Percentiles rank a stretch among this genome's conserved stretches.
Evolutionary conservation across 1,140 invertebrate species (phyloP).

Genomic region (Panagrolaimus sp.): DNA sequence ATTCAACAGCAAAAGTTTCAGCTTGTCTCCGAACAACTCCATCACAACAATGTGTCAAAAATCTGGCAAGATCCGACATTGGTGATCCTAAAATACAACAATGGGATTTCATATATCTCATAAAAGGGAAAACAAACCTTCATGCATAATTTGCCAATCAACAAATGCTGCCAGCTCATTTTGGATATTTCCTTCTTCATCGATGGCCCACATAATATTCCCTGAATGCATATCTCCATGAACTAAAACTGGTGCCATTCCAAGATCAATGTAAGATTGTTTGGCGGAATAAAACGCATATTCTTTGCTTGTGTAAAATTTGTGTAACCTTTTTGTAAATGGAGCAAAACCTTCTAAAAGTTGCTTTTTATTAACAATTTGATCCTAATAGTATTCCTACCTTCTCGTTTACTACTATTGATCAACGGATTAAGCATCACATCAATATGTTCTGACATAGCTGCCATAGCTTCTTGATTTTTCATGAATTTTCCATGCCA

Average conservation of each 20-base stretch:
- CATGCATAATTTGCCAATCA: constrained; percentile 7
- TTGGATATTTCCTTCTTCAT: background rate
- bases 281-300: background rate
- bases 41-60: background rate
- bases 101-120: no score
- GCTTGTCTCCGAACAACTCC: background rate
- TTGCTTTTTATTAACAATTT: no score
- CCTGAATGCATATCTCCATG: background rate
- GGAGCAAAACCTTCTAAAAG: no score
- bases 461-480: no score
- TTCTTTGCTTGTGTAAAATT: no score
- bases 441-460: no score
- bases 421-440: no score
- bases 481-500: no score
- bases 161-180: background rate
- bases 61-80: background rate
- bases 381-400: no score
- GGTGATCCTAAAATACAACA: background rate
- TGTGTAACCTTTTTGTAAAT: no score
- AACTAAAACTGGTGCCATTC: background rate
- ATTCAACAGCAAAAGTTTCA: background rate
- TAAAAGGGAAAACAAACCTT: no score
- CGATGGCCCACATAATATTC: background rate
- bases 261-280: background rate
- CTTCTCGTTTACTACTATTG: no score